Evolutionary conservation across 1,140 invertebrate species (phyloP), one percentile per base, ranked within the genome.

Genomic region (Whitmania pigra): DNA sequence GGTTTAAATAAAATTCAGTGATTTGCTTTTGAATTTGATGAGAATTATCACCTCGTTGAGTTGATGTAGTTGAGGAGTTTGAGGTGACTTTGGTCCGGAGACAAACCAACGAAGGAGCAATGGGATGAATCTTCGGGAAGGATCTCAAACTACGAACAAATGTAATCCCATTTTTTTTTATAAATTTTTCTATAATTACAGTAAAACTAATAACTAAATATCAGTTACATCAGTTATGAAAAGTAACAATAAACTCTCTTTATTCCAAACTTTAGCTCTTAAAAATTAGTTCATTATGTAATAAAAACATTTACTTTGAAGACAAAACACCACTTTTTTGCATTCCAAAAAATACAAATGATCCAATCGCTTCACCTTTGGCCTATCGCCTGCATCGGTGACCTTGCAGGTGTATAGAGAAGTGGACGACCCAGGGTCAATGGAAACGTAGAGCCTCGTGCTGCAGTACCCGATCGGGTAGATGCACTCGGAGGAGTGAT

Each of bases 391-490:
- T 67, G 86, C 86, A 78, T 91, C 89, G 57, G 88, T 83, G 74
- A 91, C 89, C 82, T 89, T 91, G 79, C 90, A 91, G 7, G 89
- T 91, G 76, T 90, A 92, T 7, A 90, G 84, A 80, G 89, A 90
- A 78, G 88, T 88, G n/a, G 85, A 83, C 54, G 86, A 84, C 13
- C 87, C 86, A 79, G 89, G 87, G 76, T 85, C 86, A 0, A 89
- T 84, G 81, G 88, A 89, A 15, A 87, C 88, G 82, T 89, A 92
- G 9, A 88, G 85, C 77, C 89, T 84, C 0, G 89, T 91, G 43
- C 89, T 89, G 68, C 89, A 88, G 84, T 87, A 92, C 20, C 89
- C 90, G 55, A 89, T 87, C 2, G 90, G 89, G 82, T 87, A 91
- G 75, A 92, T 90, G 74, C 86, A 85, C 73, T 89, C 86, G 74